Evolutionary conservation across 2,113 vertebrate species (phyloP).

Genomic region (Cyanocitta stelleri): DNA sequence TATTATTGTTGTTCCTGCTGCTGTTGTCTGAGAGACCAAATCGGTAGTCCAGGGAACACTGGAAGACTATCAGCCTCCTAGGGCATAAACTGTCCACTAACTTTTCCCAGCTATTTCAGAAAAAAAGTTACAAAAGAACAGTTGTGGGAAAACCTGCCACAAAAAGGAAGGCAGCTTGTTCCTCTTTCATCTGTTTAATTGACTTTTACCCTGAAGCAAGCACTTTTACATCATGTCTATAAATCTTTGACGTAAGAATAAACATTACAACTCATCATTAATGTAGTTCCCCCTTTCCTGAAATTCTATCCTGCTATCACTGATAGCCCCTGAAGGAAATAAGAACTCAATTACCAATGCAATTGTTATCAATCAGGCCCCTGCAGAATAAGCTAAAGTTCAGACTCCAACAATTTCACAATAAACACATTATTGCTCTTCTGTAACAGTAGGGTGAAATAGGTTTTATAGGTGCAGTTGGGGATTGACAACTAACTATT

Average conservation of each 20-base stretch:
- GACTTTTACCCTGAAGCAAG: neutral
- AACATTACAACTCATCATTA: neutral
- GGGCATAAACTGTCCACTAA: neutral
- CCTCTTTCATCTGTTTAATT: neutral
- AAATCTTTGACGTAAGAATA: neutral
- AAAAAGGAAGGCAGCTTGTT: neutral
- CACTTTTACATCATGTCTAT: neutral
- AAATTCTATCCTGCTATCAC: neutral
- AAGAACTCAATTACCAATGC: neutral
- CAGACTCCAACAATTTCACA: neutral
- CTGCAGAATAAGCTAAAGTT: neutral
- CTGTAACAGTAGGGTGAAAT: neutral
- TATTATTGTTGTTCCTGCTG: neutral
- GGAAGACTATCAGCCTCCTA: neutral
- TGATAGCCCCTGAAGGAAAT: neutral
- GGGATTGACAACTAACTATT: neutral
- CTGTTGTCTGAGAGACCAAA: neutral
- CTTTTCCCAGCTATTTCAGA: neutral
- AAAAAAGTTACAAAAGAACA: neutral
- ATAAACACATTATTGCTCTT: neutral
- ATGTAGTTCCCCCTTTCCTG: accelerated
- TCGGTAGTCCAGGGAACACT: neutral
- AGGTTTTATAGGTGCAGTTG: neutral
- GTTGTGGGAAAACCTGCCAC: neutral
- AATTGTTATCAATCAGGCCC: neutral